Base-by-base conservation (phyloP, 2,113 vertebrate genomes). In the Hippocampus mohnikei region DNA sequence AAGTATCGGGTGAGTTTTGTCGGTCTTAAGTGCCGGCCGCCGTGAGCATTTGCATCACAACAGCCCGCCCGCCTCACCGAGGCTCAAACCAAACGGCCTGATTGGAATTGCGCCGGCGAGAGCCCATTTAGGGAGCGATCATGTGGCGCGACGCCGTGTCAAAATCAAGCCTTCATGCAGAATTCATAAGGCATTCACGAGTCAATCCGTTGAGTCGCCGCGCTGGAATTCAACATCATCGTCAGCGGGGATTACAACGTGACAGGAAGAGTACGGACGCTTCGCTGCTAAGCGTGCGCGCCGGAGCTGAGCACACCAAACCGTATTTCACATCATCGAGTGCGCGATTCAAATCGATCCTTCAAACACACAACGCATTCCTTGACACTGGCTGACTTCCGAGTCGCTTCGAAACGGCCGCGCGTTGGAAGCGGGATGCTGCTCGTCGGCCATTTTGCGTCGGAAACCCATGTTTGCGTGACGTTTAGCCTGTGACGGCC, bases 21-120 rank as follows among this genome's bases (percentile, higher is more conserved):
- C 81, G 75, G 75, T 81, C 46, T 76, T 65, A 61, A 79, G 41
- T 69, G 11, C 50, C 29, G 55, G 62, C 77, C 77, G 69, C 70
- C 8, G 13, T n/a, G 59, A 25, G 61, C 21, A 89, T 89, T 85
- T 86, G 81, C 87, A 90, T 88, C 81, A 90, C 84, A 89, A 90
- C 81, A 67, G 83, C 72, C 27, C 75, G 42, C 42, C 42, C 3
- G 42, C 9, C 42, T 20, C 80, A 62, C 29, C 29, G 29, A 29
- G 29, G 72, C 79, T 88, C 83, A 81, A 87, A 88, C 84, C 84
- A 73, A 60, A 80, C 40, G 1, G 68, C 48, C 73, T 88, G 80
- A 87, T 88, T 88, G 78, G 61, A 50, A 88, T 84, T 87, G 73
- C 67, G 46, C 75, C 25, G 65, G 76, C 70, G 76, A 70, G 71